Base-by-base conservation (phyloP, 2,888 invertebrate species). In the Andrena fulva region DNA sequence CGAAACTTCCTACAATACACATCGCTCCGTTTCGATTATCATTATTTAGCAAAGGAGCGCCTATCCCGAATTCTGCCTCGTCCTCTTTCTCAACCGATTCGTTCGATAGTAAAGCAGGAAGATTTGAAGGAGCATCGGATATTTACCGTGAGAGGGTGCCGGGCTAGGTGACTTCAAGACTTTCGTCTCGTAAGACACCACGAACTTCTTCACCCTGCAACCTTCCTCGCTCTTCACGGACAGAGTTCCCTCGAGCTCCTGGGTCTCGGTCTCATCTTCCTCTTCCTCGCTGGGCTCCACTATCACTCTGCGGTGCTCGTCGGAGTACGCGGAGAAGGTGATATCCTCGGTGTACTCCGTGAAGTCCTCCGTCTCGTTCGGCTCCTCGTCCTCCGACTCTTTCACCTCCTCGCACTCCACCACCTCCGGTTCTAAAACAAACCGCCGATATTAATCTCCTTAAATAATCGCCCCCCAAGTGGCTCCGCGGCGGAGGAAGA, bases 161-260 rank as follows among this genome's bases (percentile, higher is more conserved):
- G 93, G 93, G 79, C 93, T 93, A 0, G 91, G 88, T 5, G 93
- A 91, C 56, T 90, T 89, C 7, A 93, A 68, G 6, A 94, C 91
- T 68, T 93, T 92, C 7, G 93, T 91, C 78, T 94, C 93, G 77
- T 94, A 94, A 16, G 94, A 93, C 16, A 92, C 92, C 71, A 94
- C 91, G 74, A 92, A 93, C 68, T 93, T 94, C 84, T 94, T 94
- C 56, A 93, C 92, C 48, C 91, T 87, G 77, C 87, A 89, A 64
- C 91, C 91, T 63, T 93, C 92, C 31, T 92, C 92, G 78, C 90
- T 91, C 85, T 91, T 91, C 42, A 93, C 90, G 33, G 92, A 93
- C 48, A 92, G 89, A 74, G 91, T 92, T 42, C 92, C 86, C 64
- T 93, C 92, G 73, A 91, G 85, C 42, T 90, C 89, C 78, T 91